Percentiles rank a stretch among this genome's conserved stretches.
phyloP scores from a whole-genome alignment of 1,140 invertebrate species.

The Polyergus mexicanus region DNA sequence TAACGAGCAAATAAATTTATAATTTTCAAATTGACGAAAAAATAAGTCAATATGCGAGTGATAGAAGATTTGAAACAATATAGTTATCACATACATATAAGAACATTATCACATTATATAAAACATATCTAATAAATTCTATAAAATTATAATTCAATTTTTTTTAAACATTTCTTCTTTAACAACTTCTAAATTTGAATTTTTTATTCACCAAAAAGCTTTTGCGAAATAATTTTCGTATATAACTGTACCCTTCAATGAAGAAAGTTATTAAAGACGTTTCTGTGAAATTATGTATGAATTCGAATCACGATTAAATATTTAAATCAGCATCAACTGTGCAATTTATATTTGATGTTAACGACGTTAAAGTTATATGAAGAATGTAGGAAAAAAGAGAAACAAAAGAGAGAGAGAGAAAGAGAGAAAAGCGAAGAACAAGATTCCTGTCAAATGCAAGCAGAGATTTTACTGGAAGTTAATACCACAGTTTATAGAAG shows the following conservation, averaged over 20 bases:
- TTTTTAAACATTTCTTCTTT: neutral
- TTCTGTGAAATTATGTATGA: neutral
- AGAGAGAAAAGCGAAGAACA: slow-evolving; percentile 16
- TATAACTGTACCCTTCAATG: neutral
- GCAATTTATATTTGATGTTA: slow-evolving; percentile 17
- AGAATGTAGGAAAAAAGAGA: slow-evolving; percentile 21
- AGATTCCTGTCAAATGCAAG: slow-evolving; percentile 65
- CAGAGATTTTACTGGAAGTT: slow-evolving; percentile 60
- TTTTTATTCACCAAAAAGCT: neutral
- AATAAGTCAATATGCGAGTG: neutral
- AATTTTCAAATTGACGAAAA: neutral
- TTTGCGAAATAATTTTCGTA: neutral
- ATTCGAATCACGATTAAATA: neutral
- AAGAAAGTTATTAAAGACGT: neutral
- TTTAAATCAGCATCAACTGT: neutral
- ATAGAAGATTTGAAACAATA: neutral
- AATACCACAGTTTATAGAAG: slow-evolving; percentile 62
- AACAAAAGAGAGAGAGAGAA: neutral
- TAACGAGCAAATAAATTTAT: slow-evolving; percentile 17
- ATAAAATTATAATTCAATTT: neutral
- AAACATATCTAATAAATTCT: neutral
- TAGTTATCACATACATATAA: neutral
- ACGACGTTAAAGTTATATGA: slow-evolving; percentile 30
- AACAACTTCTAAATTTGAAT: neutral
- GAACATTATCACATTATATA: neutral